Base-by-base conservation (phyloP, 1,140 invertebrate genomes). In the Drosophila gunungcola region DNA sequence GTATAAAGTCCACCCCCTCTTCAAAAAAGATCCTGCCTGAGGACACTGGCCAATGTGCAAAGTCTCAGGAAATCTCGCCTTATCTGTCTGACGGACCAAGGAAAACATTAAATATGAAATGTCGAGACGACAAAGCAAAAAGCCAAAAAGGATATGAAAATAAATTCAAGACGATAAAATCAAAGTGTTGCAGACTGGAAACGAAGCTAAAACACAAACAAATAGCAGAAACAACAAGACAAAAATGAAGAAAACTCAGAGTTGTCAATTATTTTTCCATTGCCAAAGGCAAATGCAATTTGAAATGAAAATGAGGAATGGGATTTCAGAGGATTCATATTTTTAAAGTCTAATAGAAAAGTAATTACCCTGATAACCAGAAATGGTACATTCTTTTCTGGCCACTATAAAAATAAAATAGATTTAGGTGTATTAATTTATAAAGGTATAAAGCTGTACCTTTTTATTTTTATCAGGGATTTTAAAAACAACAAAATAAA, bases 121-220 rank as follows among this genome's bases (percentile, higher is more conserved):
- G 64, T 52, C 46, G 61, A 68, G 64, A 68, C 60, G 29, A 43
- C 38, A 68, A 68, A 67, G 67, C n/a, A n/a, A 13, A 65, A 27
- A 43, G 61, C 46, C 45, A 34, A 43, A 43, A 53, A 42, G 29
- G 11, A 67, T 67, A 52, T 34, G 46, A 43, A 68, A 43, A 68
- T 53, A 53, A 67, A 42, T 42, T 52, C 64, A 21, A 43, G 38
- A 53, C 32, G 46, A 68, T 68, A 53, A 53, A 67, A 67, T 68
- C 64, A 68, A 53, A 68, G 46, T 53, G 46, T 51, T 34, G 36
- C 64, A 52, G 36, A 65, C 29, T 13, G 65, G n/a, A 13, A 9
- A 16, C 29, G 29, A 10, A 34, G 27, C 3, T 10, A 6, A 10
- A 32, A 13, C 7, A 2, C 32, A 16, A 32, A 32, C 25, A 46